Percentiles rank a stretch among this genome's conserved stretches.
Conservation (phyloP, 1,140 invertebrate genomes). For the Tribolium castaneum region DNA sequence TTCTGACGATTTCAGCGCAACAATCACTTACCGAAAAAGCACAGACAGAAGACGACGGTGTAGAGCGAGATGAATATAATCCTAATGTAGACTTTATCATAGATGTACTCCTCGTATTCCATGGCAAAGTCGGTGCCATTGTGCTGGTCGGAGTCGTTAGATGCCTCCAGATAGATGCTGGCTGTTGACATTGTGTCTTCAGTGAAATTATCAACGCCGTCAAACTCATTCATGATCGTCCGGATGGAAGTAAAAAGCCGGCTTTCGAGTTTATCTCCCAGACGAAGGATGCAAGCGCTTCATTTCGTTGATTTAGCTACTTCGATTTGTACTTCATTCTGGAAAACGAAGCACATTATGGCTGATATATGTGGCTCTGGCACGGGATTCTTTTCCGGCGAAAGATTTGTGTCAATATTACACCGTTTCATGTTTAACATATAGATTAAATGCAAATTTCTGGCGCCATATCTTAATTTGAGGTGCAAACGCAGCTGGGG, state of each 20-base stretch:
- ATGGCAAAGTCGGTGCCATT: background rate
- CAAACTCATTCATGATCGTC: conserved; percentile 9
- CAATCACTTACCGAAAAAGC: conserved; percentile 74
- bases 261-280: background rate
- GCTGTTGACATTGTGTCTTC: background rate
- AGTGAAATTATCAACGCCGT: background rate
- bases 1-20: background rate
- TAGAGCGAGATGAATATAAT: conserved; percentile 75
- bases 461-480: background rate
- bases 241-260: background rate
- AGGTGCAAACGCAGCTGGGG: too few species aligned
- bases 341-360: conserved; percentile 1
- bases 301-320: conserved; percentile 7
- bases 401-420: too few species aligned
- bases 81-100: conserved; percentile 72
- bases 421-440: background rate
- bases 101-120: conserved; percentile 71
- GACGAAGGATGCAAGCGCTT: background rate
- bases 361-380: background rate
- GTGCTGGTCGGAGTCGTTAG: background rate
- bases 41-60: conserved; percentile 74
- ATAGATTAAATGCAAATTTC: conserved; percentile 3
- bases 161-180: background rate
- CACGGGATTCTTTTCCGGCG: background rate
- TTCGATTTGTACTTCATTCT: conserved; percentile 13